Percentiles rank a stretch among this genome's conserved stretches.
Evolutionary conservation across 2,888 invertebrate genomes (phyloP).

Genomic region (Pachycephus smyrnensis): DNA sequence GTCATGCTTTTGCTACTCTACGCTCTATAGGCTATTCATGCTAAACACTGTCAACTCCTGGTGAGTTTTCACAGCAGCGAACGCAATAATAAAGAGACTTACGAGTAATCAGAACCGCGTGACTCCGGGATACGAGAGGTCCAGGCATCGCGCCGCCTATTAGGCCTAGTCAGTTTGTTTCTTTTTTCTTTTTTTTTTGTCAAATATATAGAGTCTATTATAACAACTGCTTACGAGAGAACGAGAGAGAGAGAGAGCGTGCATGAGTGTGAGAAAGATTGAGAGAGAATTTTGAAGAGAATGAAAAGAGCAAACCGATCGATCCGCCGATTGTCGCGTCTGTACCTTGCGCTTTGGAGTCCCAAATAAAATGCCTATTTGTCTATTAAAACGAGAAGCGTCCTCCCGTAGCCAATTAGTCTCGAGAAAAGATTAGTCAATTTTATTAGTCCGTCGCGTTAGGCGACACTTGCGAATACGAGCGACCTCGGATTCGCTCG

Average conservation of each 20-base stretch:
- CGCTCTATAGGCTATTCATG: not conserved
- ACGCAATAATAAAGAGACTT: not conserved
- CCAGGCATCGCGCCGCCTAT: conserved; percentile 56
- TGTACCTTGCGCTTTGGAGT: not conserved
- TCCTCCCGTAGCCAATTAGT: not conserved
- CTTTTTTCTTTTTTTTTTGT: conserved; percentile 47
- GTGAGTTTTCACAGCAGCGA: not conserved
- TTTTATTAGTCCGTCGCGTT: not conserved
- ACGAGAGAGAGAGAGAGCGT: conserved; percentile 3
- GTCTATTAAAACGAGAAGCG: not conserved
- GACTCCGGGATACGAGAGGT: not conserved
- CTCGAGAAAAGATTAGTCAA: not conserved
- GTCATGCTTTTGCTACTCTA: not conserved
- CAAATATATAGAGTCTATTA: conserved; percentile 54
- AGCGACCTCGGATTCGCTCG: not conserved
- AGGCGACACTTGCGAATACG: not conserved
- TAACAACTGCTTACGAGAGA: conserved; percentile 44
- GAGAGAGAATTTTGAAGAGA: not conserved
- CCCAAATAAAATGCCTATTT: not conserved
- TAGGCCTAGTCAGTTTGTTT: conserved; percentile 62
- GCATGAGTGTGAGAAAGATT: not conserved
- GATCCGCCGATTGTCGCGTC: not conserved
- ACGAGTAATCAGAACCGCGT: not conserved
- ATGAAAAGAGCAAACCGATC: not conserved
- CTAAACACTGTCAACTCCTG: not conserved